Evolutionary conservation across 1,140 invertebrate genomes (phyloP), one percentile per base, ranked within the genome.

Genomic region (Ceratina japonica): DNA sequence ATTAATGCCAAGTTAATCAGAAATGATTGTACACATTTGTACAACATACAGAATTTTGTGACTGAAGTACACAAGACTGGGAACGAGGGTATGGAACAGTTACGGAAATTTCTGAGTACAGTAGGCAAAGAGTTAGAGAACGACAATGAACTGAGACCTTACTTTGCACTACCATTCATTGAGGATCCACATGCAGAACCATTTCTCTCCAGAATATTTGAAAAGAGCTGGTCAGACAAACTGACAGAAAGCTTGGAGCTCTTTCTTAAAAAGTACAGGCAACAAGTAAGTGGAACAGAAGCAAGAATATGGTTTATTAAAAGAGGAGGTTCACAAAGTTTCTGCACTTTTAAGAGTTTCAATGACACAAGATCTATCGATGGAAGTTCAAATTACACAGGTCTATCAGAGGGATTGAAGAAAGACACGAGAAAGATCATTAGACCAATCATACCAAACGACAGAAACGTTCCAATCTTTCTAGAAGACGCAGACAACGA

Each of bases 81-180:
- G 71, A 77, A 82, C 54, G 70, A 84, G 15, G 84, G 66, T 24
- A 94, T 94, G 94, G 85, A 87, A 18, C 90, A 92, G 54, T 93
- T 94, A 75, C 92, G 93, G 79, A 87, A 87, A 44, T 95, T 93
- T 85, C 86, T 95, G 15, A 93, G 93, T 80, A 93, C 91, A 1
- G 90, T 92, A 83, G 94, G 94, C 68, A 88, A 91, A 12, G 88
- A 91, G 58, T 90, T 94, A 18, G 94, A 94, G 69, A 90, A 93
- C 69, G 93, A 93, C 59, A 91, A 91, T 70, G 93, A 95, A 82
- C 93, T 94, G 74, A 84, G 94, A 70, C 92, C 93, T 10, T 94
- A 92, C 83, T 95, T 94, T 87, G 94, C 94, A 52, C 85, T 95
- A 31, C 94, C 94, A 0, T 94, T 93, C 86, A 93, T 94, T 22